Conservation (phyloP, 2,113 vertebrate genomes). For the Heterocephalus glaber region DNA sequence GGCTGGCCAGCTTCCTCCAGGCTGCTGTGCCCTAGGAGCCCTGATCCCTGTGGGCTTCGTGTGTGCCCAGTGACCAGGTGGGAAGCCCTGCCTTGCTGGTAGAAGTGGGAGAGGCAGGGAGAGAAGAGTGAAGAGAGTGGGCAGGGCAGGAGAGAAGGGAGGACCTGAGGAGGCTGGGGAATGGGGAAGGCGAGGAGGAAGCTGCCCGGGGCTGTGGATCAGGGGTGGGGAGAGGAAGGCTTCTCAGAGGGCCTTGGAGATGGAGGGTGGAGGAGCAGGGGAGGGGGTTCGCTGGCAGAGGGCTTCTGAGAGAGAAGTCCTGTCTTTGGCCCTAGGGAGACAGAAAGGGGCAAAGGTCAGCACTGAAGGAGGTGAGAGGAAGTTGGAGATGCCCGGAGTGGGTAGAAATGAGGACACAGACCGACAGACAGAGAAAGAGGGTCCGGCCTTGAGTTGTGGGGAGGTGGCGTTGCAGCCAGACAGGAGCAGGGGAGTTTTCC, state of each 20-base stretch:
- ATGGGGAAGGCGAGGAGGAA: accelerated
- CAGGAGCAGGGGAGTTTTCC: neutral
- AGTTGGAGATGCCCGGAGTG: accelerated
- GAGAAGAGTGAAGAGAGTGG: neutral
- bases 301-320: neutral
- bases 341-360: too few relatives aligned
- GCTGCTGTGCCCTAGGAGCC: neutral
- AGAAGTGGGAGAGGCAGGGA: neutral
- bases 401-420: neutral
- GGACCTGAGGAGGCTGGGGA: neutral
- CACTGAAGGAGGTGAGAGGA: neutral
- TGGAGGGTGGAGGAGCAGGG: accelerated
- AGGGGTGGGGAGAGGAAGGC: neutral
- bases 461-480: neutral
- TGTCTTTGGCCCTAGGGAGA: neutral
- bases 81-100: too few relatives aligned
- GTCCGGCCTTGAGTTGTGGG: neutral
- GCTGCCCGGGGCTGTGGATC: accelerated
- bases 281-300: neutral
- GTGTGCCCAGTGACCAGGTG: neutral
- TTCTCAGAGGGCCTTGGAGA: neutral
- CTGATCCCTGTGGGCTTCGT: neutral
- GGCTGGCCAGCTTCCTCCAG: neutral
- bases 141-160: neutral
- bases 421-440: too few relatives aligned